These are phyloP conservation scores for Lepidochrysops patricia DNA, from an alignment of 2,888 invertebrate species.

Conservation along the genomic window DNA sequence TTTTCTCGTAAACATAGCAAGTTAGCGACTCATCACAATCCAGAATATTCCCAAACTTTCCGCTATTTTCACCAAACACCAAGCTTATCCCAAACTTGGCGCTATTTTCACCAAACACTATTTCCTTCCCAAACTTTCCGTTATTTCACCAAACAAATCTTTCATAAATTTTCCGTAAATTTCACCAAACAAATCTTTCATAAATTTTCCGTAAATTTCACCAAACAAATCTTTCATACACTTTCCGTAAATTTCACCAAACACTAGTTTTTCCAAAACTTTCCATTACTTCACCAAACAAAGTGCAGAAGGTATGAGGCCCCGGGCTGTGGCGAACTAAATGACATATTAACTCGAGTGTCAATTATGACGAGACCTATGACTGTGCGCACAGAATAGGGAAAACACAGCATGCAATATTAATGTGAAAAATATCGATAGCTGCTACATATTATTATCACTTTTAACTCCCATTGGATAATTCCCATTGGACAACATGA, in stretches of 20 bases:
- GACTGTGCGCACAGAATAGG: neutral
- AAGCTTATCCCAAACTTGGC: too few relatives aligned
- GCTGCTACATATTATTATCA: neutral
- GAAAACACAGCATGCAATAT: neutral
- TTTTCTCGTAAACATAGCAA: neutral
- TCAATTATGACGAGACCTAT: constrained; percentile 11
- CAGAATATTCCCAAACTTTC: too few relatives aligned
- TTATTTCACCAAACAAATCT: too few relatives aligned
- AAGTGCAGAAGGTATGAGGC: neutral
- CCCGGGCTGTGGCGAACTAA: neutral
- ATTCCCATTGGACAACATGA: too few relatives aligned
- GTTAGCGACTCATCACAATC: neutral
- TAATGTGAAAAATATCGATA: neutral
- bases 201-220: neutral
- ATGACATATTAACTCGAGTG: neutral
- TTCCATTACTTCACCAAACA: neutral
- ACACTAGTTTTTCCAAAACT: neutral
- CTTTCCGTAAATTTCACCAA: neutral
- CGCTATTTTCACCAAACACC: too few relatives aligned
- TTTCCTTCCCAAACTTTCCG: too few relatives aligned
- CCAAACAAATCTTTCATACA: neutral
- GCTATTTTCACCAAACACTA: too few relatives aligned
- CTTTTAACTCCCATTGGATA: too few relatives aligned
- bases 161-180: too few relatives aligned
- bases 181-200: too few relatives aligned